These are phyloP conservation scores for Stegophylla sp. DNA, from an alignment of 2,888 invertebrate genomes.

Conservation along the genomic window DNA sequence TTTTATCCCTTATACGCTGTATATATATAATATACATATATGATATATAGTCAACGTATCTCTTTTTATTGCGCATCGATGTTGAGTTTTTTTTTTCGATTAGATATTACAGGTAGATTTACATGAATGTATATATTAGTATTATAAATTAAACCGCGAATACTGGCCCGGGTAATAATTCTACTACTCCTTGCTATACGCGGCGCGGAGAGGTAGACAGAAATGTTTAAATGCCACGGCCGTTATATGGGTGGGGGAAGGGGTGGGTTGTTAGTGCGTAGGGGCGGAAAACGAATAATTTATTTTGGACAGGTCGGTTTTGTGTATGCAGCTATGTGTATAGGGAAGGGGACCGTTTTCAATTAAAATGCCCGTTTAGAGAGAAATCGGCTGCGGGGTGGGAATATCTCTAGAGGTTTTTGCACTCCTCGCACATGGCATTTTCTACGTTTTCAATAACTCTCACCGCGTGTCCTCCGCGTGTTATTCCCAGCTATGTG, in stretches of 20 bases:
- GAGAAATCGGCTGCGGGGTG: neutral
- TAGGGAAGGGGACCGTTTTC: conserved; percentile 48
- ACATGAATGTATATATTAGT: conserved; percentile 13
- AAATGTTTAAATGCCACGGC: conserved; percentile 23
- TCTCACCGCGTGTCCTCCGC: neutral
- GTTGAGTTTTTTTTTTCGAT: conserved; percentile 13
- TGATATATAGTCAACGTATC: neutral
- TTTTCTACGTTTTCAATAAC: conserved; percentile 31
- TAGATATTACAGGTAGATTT: conserved; percentile 30
- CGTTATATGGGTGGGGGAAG: no score
- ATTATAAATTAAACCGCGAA: conserved; percentile 44
- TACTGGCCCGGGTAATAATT: neutral
- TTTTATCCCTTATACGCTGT: neutral
- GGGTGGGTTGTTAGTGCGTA: no score
- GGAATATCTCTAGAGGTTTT: conserved; percentile 39
- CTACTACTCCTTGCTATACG: no score
- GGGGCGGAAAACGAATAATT: conserved; percentile 52
- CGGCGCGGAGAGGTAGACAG: conserved; percentile 13
- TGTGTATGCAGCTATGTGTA: conserved; percentile 21
- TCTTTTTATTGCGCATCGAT: neutral
- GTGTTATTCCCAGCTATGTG: neutral
- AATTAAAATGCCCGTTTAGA: conserved; percentile 55
- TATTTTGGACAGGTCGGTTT: conserved; percentile 57
- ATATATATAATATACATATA: neutral
- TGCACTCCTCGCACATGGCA: conserved; percentile 15